Conservation (phyloP, 2,113 vertebrate genomes). For the Lichenostomus cassidix region DNA sequence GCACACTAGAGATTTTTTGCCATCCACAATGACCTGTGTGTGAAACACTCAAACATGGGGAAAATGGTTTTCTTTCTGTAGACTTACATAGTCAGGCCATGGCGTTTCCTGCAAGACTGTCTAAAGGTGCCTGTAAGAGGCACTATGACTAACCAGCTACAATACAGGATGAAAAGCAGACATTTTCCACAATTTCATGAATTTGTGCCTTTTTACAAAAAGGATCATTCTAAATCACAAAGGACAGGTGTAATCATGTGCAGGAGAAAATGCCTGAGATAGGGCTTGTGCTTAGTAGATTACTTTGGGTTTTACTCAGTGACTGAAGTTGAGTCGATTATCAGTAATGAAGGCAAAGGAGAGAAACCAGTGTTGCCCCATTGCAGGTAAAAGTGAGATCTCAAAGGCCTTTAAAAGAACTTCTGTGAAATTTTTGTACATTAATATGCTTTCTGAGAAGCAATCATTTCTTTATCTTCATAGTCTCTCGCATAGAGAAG, state of each 20-base stretch:
- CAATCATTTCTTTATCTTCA: neutral
- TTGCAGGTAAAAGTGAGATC: neutral
- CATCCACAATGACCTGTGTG: neutral
- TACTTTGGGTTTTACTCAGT: neutral
- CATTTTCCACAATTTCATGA: neutral
- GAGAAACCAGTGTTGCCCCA: neutral
- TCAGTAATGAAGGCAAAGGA: neutral
- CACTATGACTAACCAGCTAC: neutral
- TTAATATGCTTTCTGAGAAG: constrained; percentile 1
- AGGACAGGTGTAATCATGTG: neutral
- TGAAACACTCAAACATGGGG: neutral
- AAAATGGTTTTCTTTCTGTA: neutral
- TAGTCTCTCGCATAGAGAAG: neutral
- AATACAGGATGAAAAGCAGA: neutral
- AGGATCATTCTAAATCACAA: neutral
- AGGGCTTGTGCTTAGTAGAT: neutral
- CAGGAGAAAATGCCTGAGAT: neutral
- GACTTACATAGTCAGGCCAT: neutral
- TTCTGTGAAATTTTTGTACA: neutral
- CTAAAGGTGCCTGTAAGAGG: neutral
- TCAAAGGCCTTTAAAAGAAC: neutral
- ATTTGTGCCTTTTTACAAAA: neutral
- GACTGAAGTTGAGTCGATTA: neutral
- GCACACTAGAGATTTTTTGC: neutral
- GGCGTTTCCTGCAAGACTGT: neutral